Conservation (phyloP, 1,140 invertebrate genomes). For the Prorops nasuta region DNA sequence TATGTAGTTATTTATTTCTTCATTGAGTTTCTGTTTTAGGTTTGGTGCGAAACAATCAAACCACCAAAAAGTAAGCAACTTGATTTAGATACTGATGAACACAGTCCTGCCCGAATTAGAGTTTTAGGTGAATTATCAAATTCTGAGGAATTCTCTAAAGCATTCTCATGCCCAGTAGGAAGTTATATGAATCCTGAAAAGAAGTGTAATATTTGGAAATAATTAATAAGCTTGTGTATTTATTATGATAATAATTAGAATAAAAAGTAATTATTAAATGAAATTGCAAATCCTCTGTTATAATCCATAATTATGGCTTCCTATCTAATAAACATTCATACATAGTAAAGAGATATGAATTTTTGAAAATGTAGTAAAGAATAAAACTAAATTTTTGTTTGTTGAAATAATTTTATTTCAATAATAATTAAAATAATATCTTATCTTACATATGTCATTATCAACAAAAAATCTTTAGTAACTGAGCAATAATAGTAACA, state of each 20-base stretch:
- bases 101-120: neutral
- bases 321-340: neutral
- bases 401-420: no score
- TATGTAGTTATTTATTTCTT: no score
- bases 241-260: no score
- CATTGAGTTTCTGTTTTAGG: neutral
- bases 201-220: slow-evolving; percentile 5
- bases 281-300: neutral
- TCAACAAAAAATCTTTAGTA: no score
- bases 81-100: neutral
- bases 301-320: no score
- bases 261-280: neutral
- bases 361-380: neutral
- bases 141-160: slow-evolving; percentile 5
- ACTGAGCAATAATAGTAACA: no score
- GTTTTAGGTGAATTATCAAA: slow-evolving; percentile 2
- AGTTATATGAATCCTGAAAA: slow-evolving; percentile 4
- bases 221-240: neutral
- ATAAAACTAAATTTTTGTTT: neutral
- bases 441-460: no score
- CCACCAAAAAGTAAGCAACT: neutral
- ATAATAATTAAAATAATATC: no score
- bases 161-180: neutral
- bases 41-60: neutral
- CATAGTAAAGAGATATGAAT: neutral